A percentile compares a stretch with the other conserved stretches of the same genome.
Conservation (phyloP, 2,888 invertebrate species). For the Noctua janthina region DNA sequence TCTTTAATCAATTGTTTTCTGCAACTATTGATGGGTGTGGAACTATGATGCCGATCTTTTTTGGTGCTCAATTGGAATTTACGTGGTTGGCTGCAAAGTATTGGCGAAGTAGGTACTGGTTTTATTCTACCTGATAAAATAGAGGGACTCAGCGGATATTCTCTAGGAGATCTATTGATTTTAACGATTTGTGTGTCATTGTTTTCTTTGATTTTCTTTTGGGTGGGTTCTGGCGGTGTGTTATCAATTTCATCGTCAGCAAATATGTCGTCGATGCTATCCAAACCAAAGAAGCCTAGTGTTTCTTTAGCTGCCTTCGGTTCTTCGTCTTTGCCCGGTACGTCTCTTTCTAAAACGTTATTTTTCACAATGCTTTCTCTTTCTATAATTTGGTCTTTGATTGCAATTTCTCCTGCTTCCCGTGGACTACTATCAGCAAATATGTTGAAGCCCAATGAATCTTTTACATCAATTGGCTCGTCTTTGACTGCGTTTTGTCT, state of each 20-base stretch:
- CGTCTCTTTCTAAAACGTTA: conserved; percentile 15
- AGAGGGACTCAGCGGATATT: conserved; percentile 80
- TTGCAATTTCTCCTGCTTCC: conserved; percentile 7
- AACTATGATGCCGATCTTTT: conserved; percentile 69
- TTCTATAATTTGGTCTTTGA: not conserved
- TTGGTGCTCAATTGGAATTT: conserved; percentile 78
- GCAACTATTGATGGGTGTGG: conserved; percentile 70
- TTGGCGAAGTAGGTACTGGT: conserved; percentile 78
- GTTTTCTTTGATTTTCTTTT: conserved; percentile 31
- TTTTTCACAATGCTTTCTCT: conserved; percentile 29
- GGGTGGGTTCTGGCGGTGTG: conserved; percentile 58
- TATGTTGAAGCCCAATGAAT: conserved; percentile 16
- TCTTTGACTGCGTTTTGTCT: conserved; percentile 51
- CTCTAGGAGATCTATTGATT: conserved; percentile 46
- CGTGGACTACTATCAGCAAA: conserved; percentile 16
- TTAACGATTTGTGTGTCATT: conserved; percentile 39
- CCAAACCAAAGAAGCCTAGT: conserved; percentile 78
- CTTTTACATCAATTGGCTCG: conserved; percentile 27
- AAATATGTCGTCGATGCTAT: conserved; percentile 83
- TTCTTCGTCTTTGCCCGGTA: conserved; percentile 54
- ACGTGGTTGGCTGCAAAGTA: conserved; percentile 79
- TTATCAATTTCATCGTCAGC: conserved; percentile 80
- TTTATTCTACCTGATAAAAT: conserved; percentile 79
- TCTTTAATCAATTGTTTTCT: conserved; percentile 73
- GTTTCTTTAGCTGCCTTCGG: conserved; percentile 66